phyloP scores from a whole-genome alignment of 2,888 invertebrate species.

The Spisula solida region DNA sequence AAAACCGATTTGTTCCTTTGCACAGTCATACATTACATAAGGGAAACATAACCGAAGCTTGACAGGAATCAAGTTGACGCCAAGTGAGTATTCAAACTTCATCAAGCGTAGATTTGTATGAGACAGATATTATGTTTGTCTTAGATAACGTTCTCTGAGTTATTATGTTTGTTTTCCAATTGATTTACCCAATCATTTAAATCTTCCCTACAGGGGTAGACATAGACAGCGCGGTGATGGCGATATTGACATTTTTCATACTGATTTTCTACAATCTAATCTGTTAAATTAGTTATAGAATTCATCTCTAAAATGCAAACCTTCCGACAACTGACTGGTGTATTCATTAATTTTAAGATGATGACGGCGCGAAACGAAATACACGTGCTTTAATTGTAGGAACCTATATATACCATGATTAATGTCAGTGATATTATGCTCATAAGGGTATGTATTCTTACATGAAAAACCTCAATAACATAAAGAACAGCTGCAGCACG shows the following conservation, averaged over 20 bases:
- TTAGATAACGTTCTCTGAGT: not conserved
- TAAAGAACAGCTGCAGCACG: too few relatives aligned
- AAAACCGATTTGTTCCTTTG: too few relatives aligned
- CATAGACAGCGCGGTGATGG: not conserved
- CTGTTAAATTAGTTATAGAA: not conserved
- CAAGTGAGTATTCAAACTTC: not conserved
- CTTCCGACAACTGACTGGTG: not conserved
- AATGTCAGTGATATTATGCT: too few relatives aligned
- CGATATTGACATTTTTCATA: not conserved
- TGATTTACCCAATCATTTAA: not conserved
- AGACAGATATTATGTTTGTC: slow-evolving; percentile 10
- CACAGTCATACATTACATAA: too few relatives aligned
- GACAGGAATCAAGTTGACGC: not conserved
- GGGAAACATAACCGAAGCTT: not conserved
- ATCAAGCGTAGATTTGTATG: not conserved
- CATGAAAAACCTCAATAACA: too few relatives aligned
- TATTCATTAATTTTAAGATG: too few relatives aligned
- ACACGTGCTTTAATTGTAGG: too few relatives aligned
- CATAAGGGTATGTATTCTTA: too few relatives aligned
- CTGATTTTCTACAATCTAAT: not conserved
- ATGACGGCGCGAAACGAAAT: too few relatives aligned
- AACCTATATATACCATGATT: too few relatives aligned
- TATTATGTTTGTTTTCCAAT: not conserved
- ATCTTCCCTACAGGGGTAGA: not conserved
- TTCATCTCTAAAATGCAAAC: not conserved